Conservation (phyloP, 1,140 invertebrate species). For the Apis mellifera region DNA sequence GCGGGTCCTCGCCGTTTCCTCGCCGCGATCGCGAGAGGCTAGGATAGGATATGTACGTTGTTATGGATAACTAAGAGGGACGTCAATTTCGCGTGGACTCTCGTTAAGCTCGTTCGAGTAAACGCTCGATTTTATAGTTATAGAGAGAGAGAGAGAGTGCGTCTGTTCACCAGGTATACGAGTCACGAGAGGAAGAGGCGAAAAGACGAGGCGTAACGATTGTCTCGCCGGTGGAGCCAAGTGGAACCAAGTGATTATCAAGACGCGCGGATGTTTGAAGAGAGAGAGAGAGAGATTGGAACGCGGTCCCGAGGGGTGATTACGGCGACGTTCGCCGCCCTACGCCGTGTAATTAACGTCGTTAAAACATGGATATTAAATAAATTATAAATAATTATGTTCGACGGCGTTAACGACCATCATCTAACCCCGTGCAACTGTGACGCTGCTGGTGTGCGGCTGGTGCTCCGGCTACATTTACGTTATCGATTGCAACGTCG, state of each 20-base stretch:
- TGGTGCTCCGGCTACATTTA: constrained; percentile 4
- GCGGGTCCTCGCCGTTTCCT: constrained; percentile 42
- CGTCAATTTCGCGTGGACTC: constrained; percentile 4
- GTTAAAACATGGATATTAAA: constrained; percentile 68
- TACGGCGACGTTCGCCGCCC: constrained; percentile 40
- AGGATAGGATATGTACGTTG: constrained; percentile 48
- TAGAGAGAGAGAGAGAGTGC: background rate
- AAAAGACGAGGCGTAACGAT: constrained; percentile 31
- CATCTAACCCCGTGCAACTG: constrained; percentile 28
- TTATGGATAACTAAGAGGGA: constrained; percentile 56
- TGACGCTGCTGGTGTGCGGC: background rate
- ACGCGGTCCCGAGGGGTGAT: constrained; percentile 50
- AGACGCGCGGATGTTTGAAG: constrained; percentile 34
- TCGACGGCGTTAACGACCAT: constrained; percentile 59
- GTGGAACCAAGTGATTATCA: constrained; percentile 61
- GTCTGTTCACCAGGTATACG: no score
- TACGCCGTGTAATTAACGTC: constrained; percentile 61
- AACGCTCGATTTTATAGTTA: background rate
- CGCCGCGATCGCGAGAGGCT: constrained; percentile 24
- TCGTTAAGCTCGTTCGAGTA: constrained; percentile 15
- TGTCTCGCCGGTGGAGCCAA: constrained; percentile 37
- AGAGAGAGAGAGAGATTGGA: constrained; percentile 21
- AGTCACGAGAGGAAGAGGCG: no score
- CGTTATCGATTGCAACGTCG: constrained; percentile 28
- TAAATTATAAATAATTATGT: constrained; percentile 72